Conservation (phyloP, 2,113 vertebrate species). For the Columba livia region DNA sequence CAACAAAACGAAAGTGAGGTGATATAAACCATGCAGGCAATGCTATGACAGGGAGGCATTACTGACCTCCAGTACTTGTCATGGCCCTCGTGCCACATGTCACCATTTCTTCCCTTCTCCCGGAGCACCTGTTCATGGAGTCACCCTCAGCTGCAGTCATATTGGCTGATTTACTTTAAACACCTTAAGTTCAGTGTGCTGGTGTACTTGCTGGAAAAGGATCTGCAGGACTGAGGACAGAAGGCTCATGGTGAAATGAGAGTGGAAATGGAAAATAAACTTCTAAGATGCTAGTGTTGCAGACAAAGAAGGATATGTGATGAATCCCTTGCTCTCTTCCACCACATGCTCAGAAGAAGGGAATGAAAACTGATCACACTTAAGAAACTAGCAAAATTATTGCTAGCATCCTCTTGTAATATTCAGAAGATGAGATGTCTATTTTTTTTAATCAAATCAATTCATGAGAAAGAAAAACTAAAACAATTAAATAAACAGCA, state of each 20-base stretch:
- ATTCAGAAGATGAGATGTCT: not conserved
- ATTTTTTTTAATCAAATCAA: conserved; percentile 29
- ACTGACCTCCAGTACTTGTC: not conserved
- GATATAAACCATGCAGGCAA: not conserved
- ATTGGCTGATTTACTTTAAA: not conserved
- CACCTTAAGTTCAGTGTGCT: not conserved
- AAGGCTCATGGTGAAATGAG: not conserved
- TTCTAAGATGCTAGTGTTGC: not conserved
- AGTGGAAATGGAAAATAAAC: not conserved
- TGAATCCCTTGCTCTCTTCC: not conserved
- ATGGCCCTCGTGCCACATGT: not conserved
- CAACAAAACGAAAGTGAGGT: not conserved
- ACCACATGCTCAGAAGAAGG: not conserved
- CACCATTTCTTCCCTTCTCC: not conserved
- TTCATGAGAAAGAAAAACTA: conserved; percentile 8
- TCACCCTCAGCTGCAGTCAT: not conserved
- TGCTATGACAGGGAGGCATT: not conserved
- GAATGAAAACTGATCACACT: not conserved
- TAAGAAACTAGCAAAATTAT: not conserved
- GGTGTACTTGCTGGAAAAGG: not conserved
- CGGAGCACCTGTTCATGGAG: not conserved
- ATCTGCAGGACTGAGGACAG: not conserved
- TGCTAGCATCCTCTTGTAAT: not conserved
- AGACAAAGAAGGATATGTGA: not conserved
- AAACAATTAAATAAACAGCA: not conserved